Base-by-base conservation (phyloP, 2,113 vertebrate species). In the Arothron firmamentum region DNA sequence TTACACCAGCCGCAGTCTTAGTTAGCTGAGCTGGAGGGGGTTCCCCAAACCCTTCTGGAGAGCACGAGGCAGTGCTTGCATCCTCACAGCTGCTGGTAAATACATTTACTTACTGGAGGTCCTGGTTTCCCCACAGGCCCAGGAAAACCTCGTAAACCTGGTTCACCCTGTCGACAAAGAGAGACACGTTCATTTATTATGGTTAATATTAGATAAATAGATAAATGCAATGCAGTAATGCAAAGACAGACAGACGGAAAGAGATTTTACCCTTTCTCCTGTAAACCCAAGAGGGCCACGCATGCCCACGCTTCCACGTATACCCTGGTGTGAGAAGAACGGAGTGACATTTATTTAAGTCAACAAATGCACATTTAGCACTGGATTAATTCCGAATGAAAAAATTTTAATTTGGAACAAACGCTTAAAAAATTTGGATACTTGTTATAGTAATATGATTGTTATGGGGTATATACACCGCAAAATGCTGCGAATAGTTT, bases 111-210 rank as follows among this genome's bases (percentile, higher is more conserved):
- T 77, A 95, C 94, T 82, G 91, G 77, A 56, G 78, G 81, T 17
- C 94, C 93, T 53, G 79, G 62, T 70, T 92, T 93, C 13, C 93
- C 93, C 60, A 60, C 67, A 19, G 88, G 83, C 15, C 93, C 93
- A 0, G 71, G 77, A 10, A 83, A 77, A 8, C 94, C 94, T 77
- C 63, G 86, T 23, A 85, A 31, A 73, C 94, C 94, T 0, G 42
- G 56, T 66, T 93, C 87, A 50, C 94, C 94, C 94, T 96, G 64
- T 41, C 38, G 52, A 5, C 61, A 7, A 49, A n/a, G 2, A 56
- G 9, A 52, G 25, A 5, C 43, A 16, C 31, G 4, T n/a, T 14
- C 34, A 2, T 17, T 52, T 23, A 8, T 21, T 5, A 42, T 2
- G 14, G 6, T 14, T 38, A 47, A 52, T 25, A 38, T 8, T 49